Percentiles rank a stretch among this genome's conserved stretches.
Evolutionary conservation across 2,113 vertebrate genomes (phyloP).

Genomic region (Procapra przewalskii): DNA sequence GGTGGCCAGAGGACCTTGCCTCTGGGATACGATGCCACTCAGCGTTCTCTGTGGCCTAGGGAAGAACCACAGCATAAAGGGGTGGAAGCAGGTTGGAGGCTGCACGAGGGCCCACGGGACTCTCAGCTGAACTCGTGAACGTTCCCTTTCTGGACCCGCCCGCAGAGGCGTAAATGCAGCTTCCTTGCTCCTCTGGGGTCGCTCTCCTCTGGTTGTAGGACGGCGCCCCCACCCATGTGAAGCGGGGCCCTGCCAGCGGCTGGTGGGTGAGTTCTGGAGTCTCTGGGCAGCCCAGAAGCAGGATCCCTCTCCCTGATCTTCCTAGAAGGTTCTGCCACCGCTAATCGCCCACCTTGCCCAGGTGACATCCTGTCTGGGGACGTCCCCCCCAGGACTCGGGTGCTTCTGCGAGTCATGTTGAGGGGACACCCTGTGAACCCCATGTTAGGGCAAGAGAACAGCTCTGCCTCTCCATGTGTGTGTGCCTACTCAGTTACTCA

Average conservation of each 20-base stretch:
- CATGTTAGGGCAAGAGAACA: neutral
- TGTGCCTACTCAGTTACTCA: accelerated
- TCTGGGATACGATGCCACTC: neutral
- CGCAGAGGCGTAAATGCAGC: accelerated
- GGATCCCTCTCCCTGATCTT: neutral
- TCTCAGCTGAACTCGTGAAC: accelerated
- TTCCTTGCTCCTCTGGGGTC: neutral
- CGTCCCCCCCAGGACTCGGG: neutral
- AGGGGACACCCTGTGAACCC: neutral
- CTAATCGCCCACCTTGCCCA: neutral
- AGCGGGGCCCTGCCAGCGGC: neutral
- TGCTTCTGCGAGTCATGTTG: neutral
- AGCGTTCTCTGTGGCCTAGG: neutral
- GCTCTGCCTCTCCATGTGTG: neutral
- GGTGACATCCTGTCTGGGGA: neutral
- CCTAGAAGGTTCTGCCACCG: neutral
- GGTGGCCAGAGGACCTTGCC: neutral
- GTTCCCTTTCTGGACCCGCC: neutral
- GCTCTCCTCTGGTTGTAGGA: neutral
- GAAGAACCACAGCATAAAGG: neutral
- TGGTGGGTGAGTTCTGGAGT: neutral
- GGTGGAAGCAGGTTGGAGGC: neutral
- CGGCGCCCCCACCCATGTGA: accelerated
- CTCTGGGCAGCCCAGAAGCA: neutral
- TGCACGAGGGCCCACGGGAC: accelerated